These are phyloP conservation scores for Atta cephalotes DNA, from an alignment of 1,140 invertebrate species.

Conservation along the genomic window DNA sequence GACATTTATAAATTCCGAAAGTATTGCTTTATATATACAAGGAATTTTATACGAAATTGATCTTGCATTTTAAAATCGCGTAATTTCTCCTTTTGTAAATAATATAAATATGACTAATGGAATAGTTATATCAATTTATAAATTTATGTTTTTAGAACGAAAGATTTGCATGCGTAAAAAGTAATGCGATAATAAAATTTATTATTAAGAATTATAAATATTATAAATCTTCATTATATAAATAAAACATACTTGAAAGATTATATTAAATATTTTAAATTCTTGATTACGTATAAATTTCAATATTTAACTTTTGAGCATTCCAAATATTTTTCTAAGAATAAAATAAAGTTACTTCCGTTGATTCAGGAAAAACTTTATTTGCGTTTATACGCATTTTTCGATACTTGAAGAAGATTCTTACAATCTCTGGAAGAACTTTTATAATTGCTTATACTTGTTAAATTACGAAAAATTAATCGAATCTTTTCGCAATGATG, in stretches of 20 bases:
- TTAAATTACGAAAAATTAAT: slow-evolving; percentile 6
- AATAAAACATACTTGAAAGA: neutral
- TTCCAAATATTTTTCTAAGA: neutral
- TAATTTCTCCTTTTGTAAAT: neutral
- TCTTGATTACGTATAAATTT: neutral
- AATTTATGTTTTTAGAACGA: too few relatives aligned
- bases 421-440: neutral
- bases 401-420: neutral
- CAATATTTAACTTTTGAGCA: neutral
- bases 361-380: neutral
- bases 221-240: neutral
- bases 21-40: slow-evolving; percentile 2
- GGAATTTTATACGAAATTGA: neutral
- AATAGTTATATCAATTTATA: neutral
- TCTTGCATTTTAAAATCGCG: neutral
- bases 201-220: neutral
- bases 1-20: slow-evolving; percentile 11
- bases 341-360: neutral
- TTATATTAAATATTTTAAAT: neutral
- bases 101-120: neutral
- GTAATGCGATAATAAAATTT: neutral
- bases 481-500: neutral
- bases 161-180: neutral
- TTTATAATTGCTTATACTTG: slow-evolving; percentile 2
- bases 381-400: neutral